Base-by-base conservation (phyloP, 1,140 invertebrate genomes). In the Bombus confusus region DNA sequence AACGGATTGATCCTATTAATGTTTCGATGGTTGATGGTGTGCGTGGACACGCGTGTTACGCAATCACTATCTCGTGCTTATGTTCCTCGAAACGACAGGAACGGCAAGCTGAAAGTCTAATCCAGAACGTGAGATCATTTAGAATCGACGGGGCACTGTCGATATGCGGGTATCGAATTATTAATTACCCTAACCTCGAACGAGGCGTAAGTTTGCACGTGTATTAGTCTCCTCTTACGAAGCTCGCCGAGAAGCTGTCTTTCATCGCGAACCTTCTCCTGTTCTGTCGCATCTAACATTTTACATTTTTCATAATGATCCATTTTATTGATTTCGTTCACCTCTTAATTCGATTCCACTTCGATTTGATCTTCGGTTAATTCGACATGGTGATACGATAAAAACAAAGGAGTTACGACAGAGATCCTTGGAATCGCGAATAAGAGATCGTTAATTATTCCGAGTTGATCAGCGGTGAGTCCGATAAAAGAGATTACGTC, bases 381-480 rank as follows among this genome's bases (percentile, higher is more conserved):
- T 62, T 15, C 25, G 15, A 62, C 34, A 6, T 28, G 57, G 15
- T 41, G 9, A 15, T 31, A 59, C 43, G 43, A 62, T 57, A 79
- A 79, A 37, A 52, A 57, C 62, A 78, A 39, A 83, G 37, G n/a
- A 43, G 75, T 41, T 22, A 41, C 28, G 31, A 34, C 12, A 71
- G 47, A 79, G 74, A 10, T 64, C 41, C 18, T 71, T 62, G n/a
- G 43, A n/a, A 37, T 85, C 15, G 47, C 64, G 62, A 69, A 73
- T 78, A n/a, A 43, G 57, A 74, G 81, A 90, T 90, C 89, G 89
- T 91, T 90, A 90, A 91, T 90, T 90, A 90, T 90, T 83, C 76
- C 31, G 62, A 43, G 66, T 69, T 52, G 72, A 64, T 81, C 72
- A 25, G 39, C 75, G 57, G 31, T 75, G 66, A 52, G 68, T 47